A percentile compares a stretch with the other conserved stretches of the same genome.
phyloP scores from a whole-genome alignment of 2,888 invertebrate species.

The Sinodicranocentrus sp. region DNA sequence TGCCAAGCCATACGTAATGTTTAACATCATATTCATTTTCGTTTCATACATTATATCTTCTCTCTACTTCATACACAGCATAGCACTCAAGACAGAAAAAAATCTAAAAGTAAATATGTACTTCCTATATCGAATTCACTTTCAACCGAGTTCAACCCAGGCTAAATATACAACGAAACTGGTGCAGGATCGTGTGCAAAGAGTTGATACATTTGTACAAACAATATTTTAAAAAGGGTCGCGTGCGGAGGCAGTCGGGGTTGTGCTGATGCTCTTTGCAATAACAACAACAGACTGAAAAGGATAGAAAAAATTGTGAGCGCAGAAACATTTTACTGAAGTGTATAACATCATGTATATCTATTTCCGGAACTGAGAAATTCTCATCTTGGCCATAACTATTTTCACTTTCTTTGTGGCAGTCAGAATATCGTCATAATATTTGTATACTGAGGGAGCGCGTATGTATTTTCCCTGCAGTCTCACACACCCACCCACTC shows the following conservation, averaged over 20 bases:
- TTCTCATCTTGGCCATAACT: neutral
- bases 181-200: conserved; percentile 52
- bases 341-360: neutral
- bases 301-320: neutral
- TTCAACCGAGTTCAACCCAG: conserved; percentile 23
- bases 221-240: conserved; percentile 11
- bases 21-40: no score
- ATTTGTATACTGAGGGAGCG: no score
- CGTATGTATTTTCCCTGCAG: no score
- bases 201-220: conserved; percentile 6
- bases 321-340: neutral
- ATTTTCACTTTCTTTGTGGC: neutral
- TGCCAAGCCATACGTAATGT: no score
- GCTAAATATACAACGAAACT: conserved; percentile 51
- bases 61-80: no score
- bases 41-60: no score
- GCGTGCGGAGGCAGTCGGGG: conserved; percentile 6
- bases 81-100: no score
- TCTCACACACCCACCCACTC: no score
- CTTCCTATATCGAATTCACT: conserved; percentile 11
- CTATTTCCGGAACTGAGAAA: conserved; percentile 54
- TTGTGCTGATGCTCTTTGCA: neutral
- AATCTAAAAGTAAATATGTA: no score
- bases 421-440: neutral
- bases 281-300: neutral